Percentiles rank a stretch among this genome's conserved stretches.
Conservation (phyloP, 2,888 invertebrate species). For the Dendrolimus pini region DNA sequence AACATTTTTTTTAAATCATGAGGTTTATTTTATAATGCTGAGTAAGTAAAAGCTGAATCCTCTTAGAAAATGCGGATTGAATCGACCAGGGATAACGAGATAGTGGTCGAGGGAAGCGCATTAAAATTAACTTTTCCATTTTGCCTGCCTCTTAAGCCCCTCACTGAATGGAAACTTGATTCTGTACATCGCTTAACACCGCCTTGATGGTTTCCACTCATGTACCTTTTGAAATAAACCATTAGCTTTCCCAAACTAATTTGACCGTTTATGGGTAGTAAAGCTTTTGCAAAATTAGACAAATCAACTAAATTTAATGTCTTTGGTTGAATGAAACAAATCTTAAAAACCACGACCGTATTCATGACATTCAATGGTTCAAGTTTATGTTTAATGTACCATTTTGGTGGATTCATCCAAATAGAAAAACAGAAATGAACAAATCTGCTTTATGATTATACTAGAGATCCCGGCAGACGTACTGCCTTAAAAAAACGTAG, state of each 20-base stretch:
- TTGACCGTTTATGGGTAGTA: neutral
- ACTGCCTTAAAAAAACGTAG: too few species aligned
- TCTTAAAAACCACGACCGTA: too few species aligned
- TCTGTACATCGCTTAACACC: constrained; percentile 9
- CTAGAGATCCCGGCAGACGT: too few species aligned
- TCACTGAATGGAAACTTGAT: constrained; percentile 13
- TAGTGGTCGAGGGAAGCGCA: constrained; percentile 25
- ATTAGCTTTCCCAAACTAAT: neutral
- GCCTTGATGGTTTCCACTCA: constrained; percentile 1
- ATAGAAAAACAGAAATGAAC: too few species aligned
- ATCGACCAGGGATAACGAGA: constrained; percentile 25
- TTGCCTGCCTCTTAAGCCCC: constrained; percentile 28
- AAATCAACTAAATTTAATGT: too few species aligned
- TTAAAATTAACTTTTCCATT: constrained; percentile 41
- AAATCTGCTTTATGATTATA: too few species aligned
- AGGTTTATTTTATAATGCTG: constrained; percentile 31
- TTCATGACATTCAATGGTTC: too few species aligned
- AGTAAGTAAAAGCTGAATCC: constrained; percentile 38
- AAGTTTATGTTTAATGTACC: too few species aligned
- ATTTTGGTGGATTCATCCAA: too few species aligned
- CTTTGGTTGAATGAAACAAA: too few species aligned
- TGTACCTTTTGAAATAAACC: neutral
- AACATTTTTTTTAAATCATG: too few species aligned
- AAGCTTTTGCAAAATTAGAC: too few species aligned
- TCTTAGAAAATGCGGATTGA: constrained; percentile 5